A percentile compares a stretch with the other conserved stretches of the same genome.
These are phyloP conservation scores for Cotesia congregata DNA, from an alignment of 2,888 invertebrate species.

Conservation along the genomic window DNA sequence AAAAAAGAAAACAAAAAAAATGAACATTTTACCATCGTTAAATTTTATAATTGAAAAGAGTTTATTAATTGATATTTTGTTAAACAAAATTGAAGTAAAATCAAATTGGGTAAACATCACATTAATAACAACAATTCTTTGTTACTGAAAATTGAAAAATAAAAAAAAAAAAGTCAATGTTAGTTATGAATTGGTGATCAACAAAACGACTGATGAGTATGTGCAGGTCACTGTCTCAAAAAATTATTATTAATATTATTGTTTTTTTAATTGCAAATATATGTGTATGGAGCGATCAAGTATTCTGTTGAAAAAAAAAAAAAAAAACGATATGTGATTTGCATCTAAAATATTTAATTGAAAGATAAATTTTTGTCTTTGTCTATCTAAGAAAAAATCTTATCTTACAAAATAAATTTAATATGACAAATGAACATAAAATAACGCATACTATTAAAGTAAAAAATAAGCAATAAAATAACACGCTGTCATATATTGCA, in stretches of 20 bases:
- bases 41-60: conserved; percentile 62
- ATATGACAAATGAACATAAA: background rate
- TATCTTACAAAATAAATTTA: background rate
- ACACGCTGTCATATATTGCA: background rate
- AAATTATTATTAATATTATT: background rate
- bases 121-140: conserved; percentile 32
- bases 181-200: conserved; percentile 16
- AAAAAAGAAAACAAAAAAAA: conserved; percentile 4
- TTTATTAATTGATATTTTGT: conserved; percentile 63
- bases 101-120: background rate
- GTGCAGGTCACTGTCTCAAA: conserved; percentile 61
- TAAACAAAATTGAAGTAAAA: conserved; percentile 46
- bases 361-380: background rate
- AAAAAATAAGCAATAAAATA: background rate
- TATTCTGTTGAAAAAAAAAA: conserved; percentile 28
- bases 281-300: conserved; percentile 35
- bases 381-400: background rate
- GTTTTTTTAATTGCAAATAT: background rate
- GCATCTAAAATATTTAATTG: background rate
- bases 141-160: conserved; percentile 51
- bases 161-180: conserved; percentile 41
- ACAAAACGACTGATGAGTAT: conserved; percentile 48
- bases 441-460: background rate
- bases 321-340: background rate
- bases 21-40: conserved; percentile 41